Percentiles rank a stretch among this genome's conserved stretches.
phyloP scores from a whole-genome alignment of 1,140 invertebrate species.

The Agrypnia vestita region DNA sequence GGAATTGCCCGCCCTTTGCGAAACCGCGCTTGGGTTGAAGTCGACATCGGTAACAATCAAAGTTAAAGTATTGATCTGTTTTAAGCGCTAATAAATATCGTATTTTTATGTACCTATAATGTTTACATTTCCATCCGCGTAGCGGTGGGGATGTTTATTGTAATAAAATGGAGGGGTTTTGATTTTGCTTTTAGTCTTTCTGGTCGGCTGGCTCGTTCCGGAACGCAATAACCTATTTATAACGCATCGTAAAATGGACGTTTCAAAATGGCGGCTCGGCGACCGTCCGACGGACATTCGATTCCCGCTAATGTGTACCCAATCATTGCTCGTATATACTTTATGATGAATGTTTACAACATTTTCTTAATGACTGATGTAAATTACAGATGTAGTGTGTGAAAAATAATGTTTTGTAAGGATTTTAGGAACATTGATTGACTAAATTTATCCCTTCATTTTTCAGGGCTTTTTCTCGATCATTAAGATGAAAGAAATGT shows the following conservation, averaged over 20 bases:
- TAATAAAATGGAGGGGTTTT: conserved; percentile 9
- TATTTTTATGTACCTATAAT: conserved; percentile 26
- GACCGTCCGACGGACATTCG: neutral
- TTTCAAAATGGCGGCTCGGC: conserved; percentile 23
- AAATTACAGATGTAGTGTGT: too few relatives aligned
- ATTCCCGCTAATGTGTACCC: neutral
- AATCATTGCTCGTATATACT: conserved; percentile 1
- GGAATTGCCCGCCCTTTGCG: too few relatives aligned
- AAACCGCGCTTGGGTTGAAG: too few relatives aligned
- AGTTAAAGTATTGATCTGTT: conserved; percentile 12
- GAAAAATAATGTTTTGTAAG: too few relatives aligned
- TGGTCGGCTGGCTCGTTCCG: conserved; percentile 8
- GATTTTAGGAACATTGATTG: too few relatives aligned
- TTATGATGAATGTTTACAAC: too few relatives aligned
- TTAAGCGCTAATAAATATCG: conserved; percentile 36
- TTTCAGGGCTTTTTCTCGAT: too few relatives aligned
- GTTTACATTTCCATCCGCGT: conserved; percentile 42
- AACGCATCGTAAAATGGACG: conserved; percentile 31
- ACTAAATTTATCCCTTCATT: too few relatives aligned
- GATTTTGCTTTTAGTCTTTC: conserved; percentile 38
- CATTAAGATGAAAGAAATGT: too few relatives aligned
- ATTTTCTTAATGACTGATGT: too few relatives aligned
- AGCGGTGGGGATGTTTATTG: conserved; percentile 9
- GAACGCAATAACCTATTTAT: conserved; percentile 36
- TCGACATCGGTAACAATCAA: conserved; percentile 5